A percentile compares a stretch with the other conserved stretches of the same genome.
These are phyloP conservation scores for Manis crassicaudata DNA, from an alignment of 2,797 vertebrate species.

Conservation along the genomic window DNA sequence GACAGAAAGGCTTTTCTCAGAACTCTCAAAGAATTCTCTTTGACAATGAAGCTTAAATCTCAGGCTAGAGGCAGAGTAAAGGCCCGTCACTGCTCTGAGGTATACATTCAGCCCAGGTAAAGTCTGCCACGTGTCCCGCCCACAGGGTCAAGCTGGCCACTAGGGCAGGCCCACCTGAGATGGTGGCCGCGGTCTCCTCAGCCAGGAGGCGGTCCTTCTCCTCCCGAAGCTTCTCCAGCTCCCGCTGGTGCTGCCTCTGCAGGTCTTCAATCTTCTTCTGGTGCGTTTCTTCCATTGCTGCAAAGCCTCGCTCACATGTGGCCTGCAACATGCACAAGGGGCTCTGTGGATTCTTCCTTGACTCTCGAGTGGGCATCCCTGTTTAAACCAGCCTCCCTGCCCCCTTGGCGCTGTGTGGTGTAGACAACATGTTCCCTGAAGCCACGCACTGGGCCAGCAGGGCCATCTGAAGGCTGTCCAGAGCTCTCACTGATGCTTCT, in stretches of 20 bases:
- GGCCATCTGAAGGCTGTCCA: not conserved
- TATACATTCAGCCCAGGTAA: not conserved
- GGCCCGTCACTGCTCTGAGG: not conserved
- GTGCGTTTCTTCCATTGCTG: conserved; percentile 98
- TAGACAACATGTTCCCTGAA: not conserved
- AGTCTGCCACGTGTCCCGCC: not conserved
- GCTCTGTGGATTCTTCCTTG: not conserved
- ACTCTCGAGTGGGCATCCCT: not conserved
- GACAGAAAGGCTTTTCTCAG: not conserved
- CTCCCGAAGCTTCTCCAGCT: conserved; percentile 95
- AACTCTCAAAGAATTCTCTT: not conserved
- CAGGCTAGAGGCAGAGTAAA: not conserved
- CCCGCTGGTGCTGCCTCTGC: conserved; percentile 97
- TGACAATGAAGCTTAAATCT: not conserved
- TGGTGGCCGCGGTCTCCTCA: conserved; percentile 97
- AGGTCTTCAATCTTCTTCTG: conserved; percentile 97
- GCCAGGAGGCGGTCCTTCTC: conserved; percentile 96
- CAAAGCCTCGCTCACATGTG: conserved; percentile 97
- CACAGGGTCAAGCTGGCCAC: not conserved
- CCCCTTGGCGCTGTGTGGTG: not conserved
- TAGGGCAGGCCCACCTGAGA: conserved; percentile 90
- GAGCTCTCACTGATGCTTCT: not conserved
- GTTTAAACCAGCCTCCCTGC: not conserved
- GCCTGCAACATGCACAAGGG: conserved; percentile 86
- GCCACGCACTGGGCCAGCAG: accelerated